These are phyloP conservation scores for Phaethornis superciliosus DNA, from an alignment of 2,113 vertebrate species.

Conservation along the genomic window DNA sequence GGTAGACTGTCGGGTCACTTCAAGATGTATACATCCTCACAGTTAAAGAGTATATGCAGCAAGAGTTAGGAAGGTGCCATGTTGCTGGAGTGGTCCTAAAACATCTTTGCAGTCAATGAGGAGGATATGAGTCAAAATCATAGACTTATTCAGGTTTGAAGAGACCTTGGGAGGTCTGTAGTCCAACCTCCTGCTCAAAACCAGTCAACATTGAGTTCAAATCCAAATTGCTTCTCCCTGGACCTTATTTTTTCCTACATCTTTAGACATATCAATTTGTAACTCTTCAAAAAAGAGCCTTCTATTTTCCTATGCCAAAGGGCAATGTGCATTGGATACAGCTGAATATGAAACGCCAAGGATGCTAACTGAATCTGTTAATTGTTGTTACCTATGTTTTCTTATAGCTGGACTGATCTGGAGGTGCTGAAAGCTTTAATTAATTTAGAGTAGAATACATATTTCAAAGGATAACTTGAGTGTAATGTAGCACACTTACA, in stretches of 20 bases:
- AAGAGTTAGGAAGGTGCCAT: background rate
- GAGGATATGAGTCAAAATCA: background rate
- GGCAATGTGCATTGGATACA: background rate
- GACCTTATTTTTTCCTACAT: background rate
- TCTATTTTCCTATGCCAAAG: background rate
- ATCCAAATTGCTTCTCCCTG: background rate
- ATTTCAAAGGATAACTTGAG: background rate
- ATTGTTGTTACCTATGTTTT: background rate
- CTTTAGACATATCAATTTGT: background rate
- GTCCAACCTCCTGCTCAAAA: background rate
- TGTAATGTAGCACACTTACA: background rate
- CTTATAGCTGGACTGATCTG: background rate
- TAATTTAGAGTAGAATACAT: background rate
- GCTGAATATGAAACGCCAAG: background rate
- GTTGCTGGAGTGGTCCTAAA: background rate
- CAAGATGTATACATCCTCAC: accelerated
- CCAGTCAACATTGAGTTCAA: background rate
- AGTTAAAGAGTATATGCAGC: background rate
- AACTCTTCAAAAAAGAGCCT: background rate
- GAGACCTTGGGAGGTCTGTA: background rate
- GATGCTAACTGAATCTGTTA: background rate
- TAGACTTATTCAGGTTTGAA: background rate
- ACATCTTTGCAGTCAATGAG: background rate
- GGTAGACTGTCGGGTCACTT: background rate
- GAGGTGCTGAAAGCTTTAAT: background rate